These are phyloP conservation scores for Anoncus sp. DNA, from an alignment of 2,888 invertebrate species.

Conservation along the genomic window DNA sequence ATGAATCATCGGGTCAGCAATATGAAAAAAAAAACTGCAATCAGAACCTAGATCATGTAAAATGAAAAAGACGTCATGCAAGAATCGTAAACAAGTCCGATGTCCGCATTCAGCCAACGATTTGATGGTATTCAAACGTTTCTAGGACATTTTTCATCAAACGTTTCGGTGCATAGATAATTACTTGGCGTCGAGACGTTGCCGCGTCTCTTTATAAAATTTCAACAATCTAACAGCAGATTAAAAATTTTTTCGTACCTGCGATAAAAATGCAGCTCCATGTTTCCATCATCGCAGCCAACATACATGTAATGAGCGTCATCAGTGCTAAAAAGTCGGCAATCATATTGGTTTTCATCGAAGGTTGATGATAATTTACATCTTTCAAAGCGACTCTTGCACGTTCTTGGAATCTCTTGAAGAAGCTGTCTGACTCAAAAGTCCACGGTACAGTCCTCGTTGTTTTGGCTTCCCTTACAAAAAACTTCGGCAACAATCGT, in stretches of 20 bases:
- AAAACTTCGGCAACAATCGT: slow-evolving; percentile 87
- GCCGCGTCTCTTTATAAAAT: too few relatives aligned
- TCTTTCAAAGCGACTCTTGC: slow-evolving; percentile 85
- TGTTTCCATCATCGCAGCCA: slow-evolving; percentile 68
- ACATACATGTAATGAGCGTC: slow-evolving; percentile 68
- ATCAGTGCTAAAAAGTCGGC: slow-evolving; percentile 73
- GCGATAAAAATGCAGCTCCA: slow-evolving; percentile 77
- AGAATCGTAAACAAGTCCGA: too few relatives aligned
- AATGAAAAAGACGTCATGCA: too few relatives aligned
- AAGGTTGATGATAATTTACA: slow-evolving; percentile 82
- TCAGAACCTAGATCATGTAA: too few relatives aligned
- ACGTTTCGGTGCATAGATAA: too few relatives aligned
- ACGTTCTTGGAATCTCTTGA: slow-evolving; percentile 87
- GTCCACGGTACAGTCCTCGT: slow-evolving; percentile 90
- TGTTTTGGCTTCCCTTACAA: slow-evolving; percentile 86
- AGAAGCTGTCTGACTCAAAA: slow-evolving; percentile 90
- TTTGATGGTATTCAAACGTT: too few relatives aligned
- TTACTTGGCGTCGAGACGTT: too few relatives aligned
- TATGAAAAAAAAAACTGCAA: too few relatives aligned
- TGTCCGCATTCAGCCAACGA: too few relatives aligned
- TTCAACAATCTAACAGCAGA: too few relatives aligned
- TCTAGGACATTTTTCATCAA: too few relatives aligned
- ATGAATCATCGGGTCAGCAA: too few relatives aligned
- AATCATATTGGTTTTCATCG: slow-evolving; percentile 76
- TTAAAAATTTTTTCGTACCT: slow-evolving; percentile 71